A percentile compares a stretch with the other conserved stretches of the same genome.
phyloP scores from a whole-genome alignment of 2,113 vertebrate species.

The Craseonycteris thonglongyai region DNA sequence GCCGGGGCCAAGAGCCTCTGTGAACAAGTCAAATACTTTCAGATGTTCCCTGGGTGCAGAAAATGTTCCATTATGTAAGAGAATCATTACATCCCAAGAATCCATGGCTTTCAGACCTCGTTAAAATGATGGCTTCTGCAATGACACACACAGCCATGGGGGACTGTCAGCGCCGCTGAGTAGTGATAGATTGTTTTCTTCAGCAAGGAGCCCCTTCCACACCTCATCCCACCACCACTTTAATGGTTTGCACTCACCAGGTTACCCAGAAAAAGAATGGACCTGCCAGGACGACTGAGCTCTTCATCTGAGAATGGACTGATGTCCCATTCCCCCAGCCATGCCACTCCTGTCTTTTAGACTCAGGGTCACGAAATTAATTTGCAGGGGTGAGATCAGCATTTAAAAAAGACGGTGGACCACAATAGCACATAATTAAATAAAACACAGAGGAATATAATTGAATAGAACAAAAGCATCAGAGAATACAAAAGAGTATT shows the following conservation, averaged over 20 bases:
- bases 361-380: neutral
- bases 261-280: neutral
- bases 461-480: neutral
- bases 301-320: neutral
- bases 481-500: neutral
- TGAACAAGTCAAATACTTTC: conserved; percentile 47
- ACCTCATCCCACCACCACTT: neutral
- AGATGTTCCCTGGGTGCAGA: conserved; percentile 15
- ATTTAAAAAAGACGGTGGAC: neutral
- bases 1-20: neutral
- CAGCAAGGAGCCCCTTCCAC: neutral
- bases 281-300: neutral
- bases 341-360: neutral
- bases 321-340: neutral
- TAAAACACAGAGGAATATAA: neutral
- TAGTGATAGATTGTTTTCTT: neutral
- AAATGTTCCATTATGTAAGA: conserved; percentile 21
- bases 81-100: neutral
- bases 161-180: neutral
- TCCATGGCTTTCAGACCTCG: neutral
- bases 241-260: neutral
- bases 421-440: neutral
- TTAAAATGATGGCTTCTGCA: neutral
- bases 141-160: neutral
- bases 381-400: neutral